Base-by-base conservation (phyloP, 2,113 vertebrate genomes). In the Pseudopipra pipra region DNA sequence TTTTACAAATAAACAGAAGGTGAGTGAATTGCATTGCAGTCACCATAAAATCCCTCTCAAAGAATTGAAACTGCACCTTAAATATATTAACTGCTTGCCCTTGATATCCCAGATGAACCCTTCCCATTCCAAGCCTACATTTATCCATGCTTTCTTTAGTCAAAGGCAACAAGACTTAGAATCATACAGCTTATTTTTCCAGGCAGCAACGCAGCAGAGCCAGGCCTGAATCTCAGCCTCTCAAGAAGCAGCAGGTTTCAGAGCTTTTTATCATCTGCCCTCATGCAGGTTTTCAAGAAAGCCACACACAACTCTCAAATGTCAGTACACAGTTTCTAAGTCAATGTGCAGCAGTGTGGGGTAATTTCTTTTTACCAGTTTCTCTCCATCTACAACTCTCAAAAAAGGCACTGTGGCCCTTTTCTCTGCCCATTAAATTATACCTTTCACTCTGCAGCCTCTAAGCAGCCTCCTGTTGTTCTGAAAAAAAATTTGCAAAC, bases 251-350 rank as follows among this genome's bases (percentile, higher is more conserved):
- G 58, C 63, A 75, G 31, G 46, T 66, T 86, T 87, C 68, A 85
- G 56, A 87, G 58, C 24, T 66, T 72, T 44, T 79, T 59, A 51
- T 68, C 49, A 75, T 85, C 83, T 84, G 61, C 13, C 39, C 41
- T 89, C 80, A 88, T 25, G n/a, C 14, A 41, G 24, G 49, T 83
- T 93, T 89, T 76, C 76, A 95, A 87, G 74, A 76, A 89, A 89
- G 72, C 72, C 88, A 52, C 0, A 2, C 28, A 58, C 49, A 85
- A 30, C 55, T 68, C 85, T 78, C 56, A 94, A 88, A 94, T 27
- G 37, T 72, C 72, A 75, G 23, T 11, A 16, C 66, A 61, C 21
- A 25, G 49, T 30, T 93, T 82, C 54, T 61, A 78, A 91, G 74
- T 70, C 73, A 63, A 18, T 17, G 51, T 54, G 27, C 78, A 81